These are phyloP conservation scores for Halocaridina rubra DNA, from an alignment of 2,888 invertebrate species.

Conservation along the genomic window DNA sequence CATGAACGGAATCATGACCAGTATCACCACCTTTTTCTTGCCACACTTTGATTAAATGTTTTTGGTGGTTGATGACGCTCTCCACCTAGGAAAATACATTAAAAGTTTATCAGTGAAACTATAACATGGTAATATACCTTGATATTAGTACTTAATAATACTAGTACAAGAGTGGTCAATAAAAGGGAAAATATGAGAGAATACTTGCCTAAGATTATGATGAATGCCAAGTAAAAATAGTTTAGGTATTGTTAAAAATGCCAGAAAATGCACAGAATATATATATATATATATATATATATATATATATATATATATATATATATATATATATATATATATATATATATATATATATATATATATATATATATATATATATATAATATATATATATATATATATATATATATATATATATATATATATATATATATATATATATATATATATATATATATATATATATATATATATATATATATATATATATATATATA, in stretches of 20 bases:
- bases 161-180: too few species aligned
- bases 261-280: neutral
- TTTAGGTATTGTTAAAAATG: neutral
- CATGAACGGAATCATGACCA: too few species aligned
- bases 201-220: too few species aligned
- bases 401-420: conserved; percentile 35
- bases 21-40: conserved; percentile 38
- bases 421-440: conserved; percentile 26
- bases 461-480: conserved; percentile 43
- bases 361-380: conserved; percentile 19
- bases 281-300: neutral
- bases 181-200: too few species aligned
- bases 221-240: neutral
- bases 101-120: too few species aligned
- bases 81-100: conserved; percentile 41
- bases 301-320: neutral
- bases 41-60: conserved; percentile 44
- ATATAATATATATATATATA: conserved; percentile 28
- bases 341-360: neutral
- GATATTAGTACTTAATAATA: too few species aligned
- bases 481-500: conserved; percentile 44
- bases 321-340: neutral
- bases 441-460: conserved; percentile 34
- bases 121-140: too few species aligned
- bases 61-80: conserved; percentile 50